Evolutionary conservation across 2,888 invertebrate genomes (phyloP), one percentile per base, ranked within the genome.

Genomic region (Taphrorychus bicolor): DNA sequence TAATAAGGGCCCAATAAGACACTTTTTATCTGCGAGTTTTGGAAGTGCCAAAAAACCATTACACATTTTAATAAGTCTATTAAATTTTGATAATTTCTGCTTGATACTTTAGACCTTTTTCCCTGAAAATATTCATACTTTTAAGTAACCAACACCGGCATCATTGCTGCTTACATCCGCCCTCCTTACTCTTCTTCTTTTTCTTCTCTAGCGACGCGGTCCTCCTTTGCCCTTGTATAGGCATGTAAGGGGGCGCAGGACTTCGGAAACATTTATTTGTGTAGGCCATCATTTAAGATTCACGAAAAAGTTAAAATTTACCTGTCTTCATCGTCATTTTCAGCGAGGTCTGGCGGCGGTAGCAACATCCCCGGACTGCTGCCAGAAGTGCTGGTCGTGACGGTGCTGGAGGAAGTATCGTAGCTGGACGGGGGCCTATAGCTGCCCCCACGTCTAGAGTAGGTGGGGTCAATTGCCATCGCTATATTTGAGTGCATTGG

Each of bases 201-300:
- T 86, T 85, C 76, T 89, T 89, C 75, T 88, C 87, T 67, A 86
- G 83, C 69, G 88, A 87, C n/a, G 88, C 84, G 1, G 85, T 86
- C 73, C 91, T 83, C 68, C 91, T 83, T 75, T 91, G 91, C 53
- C 91, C 91, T 80, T 90, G 91, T 76, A 91, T 90, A 53, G 91
- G 91, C 91, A 91, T 91, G 77, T 91, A 91, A 61, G 91, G 90
- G 5, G 90, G 89, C 45, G 85, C 86, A 48, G 86, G 84, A 72
- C 83, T 84, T 49, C 16, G 56, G 4, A 19, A 58, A 42, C 1
- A 52, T 3, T n/a, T n/a, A n/a, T n/a, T n/a, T n/a, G n/a, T n/a
- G n/a, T n/a, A n/a, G n/a, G n/a, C n/a, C n/a, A n/a, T n/a, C n/a
- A n/a, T n/a, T n/a, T 19, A 52, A 5, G 4, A 52, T 19, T 4